Percentiles rank a stretch among this genome's conserved stretches.
These are phyloP conservation scores for Lasius platythorax DNA, from an alignment of 2,888 invertebrate species.

Conservation along the genomic window DNA sequence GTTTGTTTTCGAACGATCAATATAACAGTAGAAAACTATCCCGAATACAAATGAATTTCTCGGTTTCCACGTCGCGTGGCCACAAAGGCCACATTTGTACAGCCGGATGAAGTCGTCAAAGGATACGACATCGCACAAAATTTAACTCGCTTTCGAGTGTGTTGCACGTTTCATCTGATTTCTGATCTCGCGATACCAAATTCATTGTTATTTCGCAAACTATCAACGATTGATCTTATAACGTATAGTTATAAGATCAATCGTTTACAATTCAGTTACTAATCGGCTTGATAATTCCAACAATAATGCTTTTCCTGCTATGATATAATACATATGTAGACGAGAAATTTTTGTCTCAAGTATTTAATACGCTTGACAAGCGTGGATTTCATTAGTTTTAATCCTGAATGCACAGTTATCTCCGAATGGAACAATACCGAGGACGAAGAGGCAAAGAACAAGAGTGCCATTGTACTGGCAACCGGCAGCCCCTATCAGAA, in stretches of 20 bases:
- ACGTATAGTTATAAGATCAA: too few species aligned
- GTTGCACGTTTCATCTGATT: constrained; percentile 1
- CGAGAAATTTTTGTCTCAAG: constrained; percentile 5
- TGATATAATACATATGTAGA: not conserved
- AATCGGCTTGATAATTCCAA: not conserved
- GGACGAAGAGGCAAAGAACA: constrained; percentile 87
- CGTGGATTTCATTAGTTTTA: constrained; percentile 70
- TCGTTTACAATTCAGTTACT: not conserved
- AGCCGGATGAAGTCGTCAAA: constrained; percentile 4
- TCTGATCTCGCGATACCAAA: not conserved
- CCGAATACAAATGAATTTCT: constrained; percentile 49
- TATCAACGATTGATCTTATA: not conserved
- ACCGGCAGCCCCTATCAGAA: constrained; percentile 86
- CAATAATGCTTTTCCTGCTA: not conserved
- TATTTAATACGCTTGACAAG: constrained; percentile 23
- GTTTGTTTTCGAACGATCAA: constrained; percentile 45
- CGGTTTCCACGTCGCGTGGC: not conserved
- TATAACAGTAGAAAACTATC: constrained; percentile 34
- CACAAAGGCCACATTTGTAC: constrained; percentile 32
- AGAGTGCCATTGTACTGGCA: constrained; percentile 82
- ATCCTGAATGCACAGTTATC: constrained; percentile 78
- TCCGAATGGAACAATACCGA: constrained; percentile 89
- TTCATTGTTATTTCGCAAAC: constrained; percentile 11
- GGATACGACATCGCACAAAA: not conserved
- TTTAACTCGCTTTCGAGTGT: not conserved